Evolutionary conservation across 2,113 vertebrate genomes (phyloP).

Genomic region (Pitta sordida): DNA sequence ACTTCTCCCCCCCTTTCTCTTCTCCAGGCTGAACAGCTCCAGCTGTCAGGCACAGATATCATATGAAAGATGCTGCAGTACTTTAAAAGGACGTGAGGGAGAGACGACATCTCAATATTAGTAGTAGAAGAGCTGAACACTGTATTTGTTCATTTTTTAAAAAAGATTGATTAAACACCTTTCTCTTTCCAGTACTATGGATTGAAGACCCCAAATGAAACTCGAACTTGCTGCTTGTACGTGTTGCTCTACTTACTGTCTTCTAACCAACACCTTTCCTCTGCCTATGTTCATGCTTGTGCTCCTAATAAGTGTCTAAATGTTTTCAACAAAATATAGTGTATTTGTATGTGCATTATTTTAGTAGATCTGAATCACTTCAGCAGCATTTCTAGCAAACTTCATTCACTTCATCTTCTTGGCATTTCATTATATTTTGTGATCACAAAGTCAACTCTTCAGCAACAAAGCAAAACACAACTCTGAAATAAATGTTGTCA

Average conservation of each 20-base stretch:
- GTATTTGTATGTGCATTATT: slow-evolving; percentile 13
- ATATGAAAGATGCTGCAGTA: not conserved
- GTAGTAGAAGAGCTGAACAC: not conserved
- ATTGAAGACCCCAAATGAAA: not conserved
- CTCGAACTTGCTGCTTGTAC: not conserved
- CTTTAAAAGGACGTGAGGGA: not conserved
- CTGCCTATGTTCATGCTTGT: not conserved
- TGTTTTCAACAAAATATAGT: slow-evolving; percentile 20
- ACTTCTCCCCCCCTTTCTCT: not conserved
- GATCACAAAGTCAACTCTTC: slow-evolving; percentile 79
- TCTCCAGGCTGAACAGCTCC: not conserved
- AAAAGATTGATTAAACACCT: not conserved
- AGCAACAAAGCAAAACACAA: slow-evolving; percentile 78
- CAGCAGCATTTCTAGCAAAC: slow-evolving; percentile 75
- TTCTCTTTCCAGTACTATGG: not conserved
- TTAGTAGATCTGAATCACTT: slow-evolving; percentile 71
- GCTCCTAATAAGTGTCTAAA: slow-evolving; percentile 13
- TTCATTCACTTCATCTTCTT: slow-evolving; percentile 81
- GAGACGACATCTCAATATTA: not conserved
- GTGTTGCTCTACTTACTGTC: not conserved
- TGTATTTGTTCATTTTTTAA: not conserved
- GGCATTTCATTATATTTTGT: slow-evolving; percentile 83
- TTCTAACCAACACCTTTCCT: not conserved
- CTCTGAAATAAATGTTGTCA: slow-evolving; percentile 84
- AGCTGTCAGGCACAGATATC: not conserved